Conservation (phyloP, 2,888 invertebrate species). For the Napeogenes inachia region DNA sequence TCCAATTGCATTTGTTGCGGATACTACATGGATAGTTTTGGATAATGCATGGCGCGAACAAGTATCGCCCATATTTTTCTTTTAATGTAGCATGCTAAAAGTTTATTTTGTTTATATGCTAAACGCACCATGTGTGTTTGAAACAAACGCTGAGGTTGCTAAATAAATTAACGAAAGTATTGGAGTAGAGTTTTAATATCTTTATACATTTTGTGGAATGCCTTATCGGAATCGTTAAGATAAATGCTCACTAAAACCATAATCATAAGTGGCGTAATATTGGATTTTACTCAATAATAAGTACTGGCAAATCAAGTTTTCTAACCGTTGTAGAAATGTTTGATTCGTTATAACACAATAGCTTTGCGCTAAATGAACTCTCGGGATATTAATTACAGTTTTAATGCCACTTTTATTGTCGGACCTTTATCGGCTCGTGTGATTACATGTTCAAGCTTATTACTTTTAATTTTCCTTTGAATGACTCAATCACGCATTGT, state of each 20-base stretch:
- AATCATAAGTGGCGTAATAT: background rate
- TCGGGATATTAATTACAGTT: constrained; percentile 69
- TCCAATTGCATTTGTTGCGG: constrained; percentile 63
- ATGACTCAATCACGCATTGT: constrained; percentile 54
- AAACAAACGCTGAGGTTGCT: too few species aligned
- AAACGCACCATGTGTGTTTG: too few species aligned
- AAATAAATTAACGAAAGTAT: too few species aligned
- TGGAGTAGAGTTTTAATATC: too few species aligned
- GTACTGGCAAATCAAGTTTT: constrained; percentile 1
- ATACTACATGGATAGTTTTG: constrained; percentile 30
- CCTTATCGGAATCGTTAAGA: too few species aligned
- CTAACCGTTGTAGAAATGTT: constrained; percentile 34
- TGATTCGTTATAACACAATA: constrained; percentile 48
- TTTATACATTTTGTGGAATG: too few species aligned
- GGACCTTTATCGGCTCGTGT: constrained; percentile 61
- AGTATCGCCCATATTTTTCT: background rate
- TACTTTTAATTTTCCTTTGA: constrained; percentile 51
- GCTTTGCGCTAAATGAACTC: constrained; percentile 63
- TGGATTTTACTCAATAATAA: constrained; percentile 1
- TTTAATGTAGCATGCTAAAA: background rate
- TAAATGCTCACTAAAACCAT: too few species aligned
- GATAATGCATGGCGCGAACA: background rate
- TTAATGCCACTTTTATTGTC: constrained; percentile 65
- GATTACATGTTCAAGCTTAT: constrained; percentile 65
- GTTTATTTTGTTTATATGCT: background rate